These are phyloP conservation scores for Scolopax bukidnonensis DNA, from an alignment of 2,797 vertebrate genomes.

Conservation along the genomic window DNA sequence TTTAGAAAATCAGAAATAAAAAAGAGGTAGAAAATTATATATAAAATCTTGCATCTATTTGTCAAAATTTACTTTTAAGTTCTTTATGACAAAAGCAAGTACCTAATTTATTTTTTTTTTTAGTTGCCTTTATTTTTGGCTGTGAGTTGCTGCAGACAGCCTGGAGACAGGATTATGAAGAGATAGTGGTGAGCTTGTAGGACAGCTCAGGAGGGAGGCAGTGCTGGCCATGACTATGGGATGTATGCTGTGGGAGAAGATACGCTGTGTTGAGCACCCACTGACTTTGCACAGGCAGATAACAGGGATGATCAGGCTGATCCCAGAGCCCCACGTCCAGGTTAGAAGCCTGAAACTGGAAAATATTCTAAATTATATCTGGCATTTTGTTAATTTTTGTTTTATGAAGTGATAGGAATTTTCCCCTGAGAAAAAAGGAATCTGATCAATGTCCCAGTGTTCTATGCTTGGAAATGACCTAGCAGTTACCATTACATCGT, in stretches of 20 bases:
- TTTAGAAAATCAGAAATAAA: background rate
- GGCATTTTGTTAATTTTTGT: background rate
- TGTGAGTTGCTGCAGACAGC: accelerated
- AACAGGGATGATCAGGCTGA: background rate
- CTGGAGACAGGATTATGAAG: background rate
- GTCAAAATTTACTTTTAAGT: background rate
- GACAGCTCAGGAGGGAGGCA: background rate
- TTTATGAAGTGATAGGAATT: background rate
- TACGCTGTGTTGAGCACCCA: accelerated
- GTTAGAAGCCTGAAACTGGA: background rate
- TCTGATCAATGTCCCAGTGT: background rate
- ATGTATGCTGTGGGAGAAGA: background rate
- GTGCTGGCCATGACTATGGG: background rate
- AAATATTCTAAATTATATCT: background rate
- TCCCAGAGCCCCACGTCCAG: background rate
- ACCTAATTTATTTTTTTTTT: background rate
- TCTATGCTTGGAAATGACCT: background rate
- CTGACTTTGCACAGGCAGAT: background rate
- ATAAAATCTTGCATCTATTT: background rate
- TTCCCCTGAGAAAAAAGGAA: background rate
- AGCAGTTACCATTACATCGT: background rate
- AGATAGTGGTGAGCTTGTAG: background rate
- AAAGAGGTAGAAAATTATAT: background rate
- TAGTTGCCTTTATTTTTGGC: background rate
- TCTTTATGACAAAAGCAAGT: background rate